phyloP scores from a whole-genome alignment of 2,888 invertebrate species.

The Oscheius sp. region DNA sequence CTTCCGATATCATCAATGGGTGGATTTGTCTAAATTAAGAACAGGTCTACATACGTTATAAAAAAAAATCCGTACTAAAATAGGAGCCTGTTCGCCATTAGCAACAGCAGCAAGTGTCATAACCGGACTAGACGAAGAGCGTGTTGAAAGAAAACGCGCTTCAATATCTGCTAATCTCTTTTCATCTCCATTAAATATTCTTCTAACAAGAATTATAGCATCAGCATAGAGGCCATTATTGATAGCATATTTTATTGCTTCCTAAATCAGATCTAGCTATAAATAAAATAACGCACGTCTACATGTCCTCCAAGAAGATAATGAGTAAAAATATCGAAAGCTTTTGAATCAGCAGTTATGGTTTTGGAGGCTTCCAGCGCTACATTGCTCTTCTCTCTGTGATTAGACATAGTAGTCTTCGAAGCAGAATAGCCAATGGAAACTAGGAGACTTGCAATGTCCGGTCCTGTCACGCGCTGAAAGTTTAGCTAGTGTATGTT shows the following conservation, averaged over 20 bases:
- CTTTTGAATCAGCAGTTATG: conserved; percentile 46
- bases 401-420: not conserved
- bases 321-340: conserved; percentile 53
- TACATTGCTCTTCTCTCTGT: conserved; percentile 39
- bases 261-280: conserved; percentile 39
- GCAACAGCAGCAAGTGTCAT: conserved; percentile 65
- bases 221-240: conserved; percentile 61
- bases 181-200: conserved; percentile 55
- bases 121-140: conserved; percentile 60
- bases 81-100: conserved; percentile 55
- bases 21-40: conserved; percentile 46
- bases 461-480: conserved; percentile 65
- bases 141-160: conserved; percentile 51
- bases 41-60: not conserved
- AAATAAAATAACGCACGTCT: conserved; percentile 46
- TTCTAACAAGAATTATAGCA: conserved; percentile 60
- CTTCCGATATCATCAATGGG: conserved; percentile 76
- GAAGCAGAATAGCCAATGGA: conserved; percentile 7
- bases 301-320: conserved; percentile 64
- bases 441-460: conserved; percentile 60
- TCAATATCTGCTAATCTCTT: conserved; percentile 55
- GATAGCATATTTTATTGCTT: conserved; percentile 64
- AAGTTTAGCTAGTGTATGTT: conserved; percentile 15
- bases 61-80: conserved; percentile 38
- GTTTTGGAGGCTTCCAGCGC: conserved; percentile 58